phyloP scores from a whole-genome alignment of 2,113 vertebrate species.

The Lycaon pictus region DNA sequence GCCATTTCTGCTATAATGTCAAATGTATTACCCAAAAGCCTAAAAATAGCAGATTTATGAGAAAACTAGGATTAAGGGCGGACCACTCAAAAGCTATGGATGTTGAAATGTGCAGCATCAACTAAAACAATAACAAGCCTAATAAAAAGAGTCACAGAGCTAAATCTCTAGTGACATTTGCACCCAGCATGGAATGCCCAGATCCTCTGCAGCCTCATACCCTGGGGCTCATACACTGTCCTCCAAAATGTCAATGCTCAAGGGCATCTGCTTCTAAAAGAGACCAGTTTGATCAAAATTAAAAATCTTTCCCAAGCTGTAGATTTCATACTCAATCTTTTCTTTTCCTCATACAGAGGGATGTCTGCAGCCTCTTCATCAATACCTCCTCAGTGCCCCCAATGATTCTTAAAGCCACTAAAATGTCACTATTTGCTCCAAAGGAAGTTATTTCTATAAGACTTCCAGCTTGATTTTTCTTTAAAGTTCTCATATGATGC shows the following conservation, averaged over 20 bases:
- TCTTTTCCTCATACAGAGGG: background rate
- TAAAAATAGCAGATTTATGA: slow-evolving; percentile 30
- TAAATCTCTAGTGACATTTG: background rate
- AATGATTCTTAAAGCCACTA: background rate
- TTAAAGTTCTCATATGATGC: background rate
- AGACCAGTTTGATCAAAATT: background rate
- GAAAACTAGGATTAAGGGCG: slow-evolving; percentile 8
- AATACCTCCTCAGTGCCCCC: background rate
- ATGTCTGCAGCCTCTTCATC: background rate
- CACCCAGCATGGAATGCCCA: background rate
- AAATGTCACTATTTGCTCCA: background rate
- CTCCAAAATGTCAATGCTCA: background rate
- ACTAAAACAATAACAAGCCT: background rate
- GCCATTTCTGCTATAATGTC: slow-evolving; percentile 17
- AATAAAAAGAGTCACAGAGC: background rate
- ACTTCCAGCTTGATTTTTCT: background rate
- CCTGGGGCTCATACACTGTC: background rate
- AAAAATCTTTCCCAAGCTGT: background rate
- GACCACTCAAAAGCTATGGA: background rate
- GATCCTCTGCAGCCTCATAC: no score
- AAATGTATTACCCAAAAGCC: slow-evolving; percentile 31
- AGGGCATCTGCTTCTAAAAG: background rate
- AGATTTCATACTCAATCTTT: background rate
- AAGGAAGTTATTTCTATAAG: background rate
- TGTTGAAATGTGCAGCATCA: background rate